These are phyloP conservation scores for Anthophora plumipes DNA, from an alignment of 2,888 invertebrate species.

Conservation along the genomic window DNA sequence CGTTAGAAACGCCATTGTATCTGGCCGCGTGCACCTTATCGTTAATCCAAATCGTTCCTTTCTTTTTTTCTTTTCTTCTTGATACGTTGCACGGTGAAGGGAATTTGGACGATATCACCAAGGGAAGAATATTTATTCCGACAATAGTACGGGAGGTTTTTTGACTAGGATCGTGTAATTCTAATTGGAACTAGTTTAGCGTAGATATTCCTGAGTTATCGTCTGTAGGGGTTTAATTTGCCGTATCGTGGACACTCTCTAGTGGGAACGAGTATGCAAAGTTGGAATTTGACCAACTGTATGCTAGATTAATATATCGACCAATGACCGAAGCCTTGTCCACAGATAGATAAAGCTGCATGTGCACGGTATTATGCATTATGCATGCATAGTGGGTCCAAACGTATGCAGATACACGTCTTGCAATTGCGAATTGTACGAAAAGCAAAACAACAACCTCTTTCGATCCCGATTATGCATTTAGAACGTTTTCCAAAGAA, in stretches of 20 bases:
- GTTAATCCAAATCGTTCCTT: no score
- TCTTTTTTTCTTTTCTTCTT: no score
- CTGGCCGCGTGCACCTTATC: neutral
- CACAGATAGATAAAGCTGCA: constrained; percentile 61
- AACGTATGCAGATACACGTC: constrained; percentile 32
- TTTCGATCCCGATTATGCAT: neutral
- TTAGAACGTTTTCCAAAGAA: no score
- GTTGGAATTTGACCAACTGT: constrained; percentile 36
- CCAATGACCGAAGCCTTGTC: constrained; percentile 62
- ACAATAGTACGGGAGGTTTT: no score
- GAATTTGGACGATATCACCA: no score
- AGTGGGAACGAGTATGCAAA: constrained; percentile 2
- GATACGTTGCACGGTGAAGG: no score
- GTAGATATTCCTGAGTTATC: neutral
- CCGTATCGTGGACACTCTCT: neutral
- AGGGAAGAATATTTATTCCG: neutral
- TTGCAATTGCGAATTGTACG: constrained; percentile 7
- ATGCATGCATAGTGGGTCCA: constrained; percentile 58
- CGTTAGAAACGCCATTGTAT: constrained; percentile 8
- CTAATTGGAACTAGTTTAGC: no score
- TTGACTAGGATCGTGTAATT: no score
- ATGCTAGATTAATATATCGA: constrained; percentile 65
- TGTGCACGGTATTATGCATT: constrained; percentile 59
- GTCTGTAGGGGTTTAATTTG: neutral
- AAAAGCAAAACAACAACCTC: constrained; percentile 18